These are phyloP conservation scores for Thelaira solivaga DNA, from an alignment of 2,888 invertebrate species.

Conservation along the genomic window DNA sequence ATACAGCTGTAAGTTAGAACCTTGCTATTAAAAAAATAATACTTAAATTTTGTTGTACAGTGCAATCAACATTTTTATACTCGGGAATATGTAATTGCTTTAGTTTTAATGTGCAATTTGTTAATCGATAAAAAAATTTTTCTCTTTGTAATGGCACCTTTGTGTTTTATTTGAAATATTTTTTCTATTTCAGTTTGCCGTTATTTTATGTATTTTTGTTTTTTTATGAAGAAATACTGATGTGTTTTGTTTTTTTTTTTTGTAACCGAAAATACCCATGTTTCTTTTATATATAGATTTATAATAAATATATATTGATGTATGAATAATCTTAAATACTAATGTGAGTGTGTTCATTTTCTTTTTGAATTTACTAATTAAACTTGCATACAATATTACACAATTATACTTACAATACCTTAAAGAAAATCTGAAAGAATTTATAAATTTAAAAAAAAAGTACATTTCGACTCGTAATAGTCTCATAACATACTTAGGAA, in stretches of 20 bases:
- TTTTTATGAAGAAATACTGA: too few relatives aligned
- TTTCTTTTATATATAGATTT: too few relatives aligned
- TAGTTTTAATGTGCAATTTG: background rate
- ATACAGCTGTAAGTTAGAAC: too few relatives aligned
- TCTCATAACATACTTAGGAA: too few relatives aligned
- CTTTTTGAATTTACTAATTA: background rate
- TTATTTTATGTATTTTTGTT: too few relatives aligned
- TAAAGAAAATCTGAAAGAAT: background rate
- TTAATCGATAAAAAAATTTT: background rate
- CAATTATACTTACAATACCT: conserved; percentile 17
- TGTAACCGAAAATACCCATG: too few relatives aligned
- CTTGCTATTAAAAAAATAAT: too few relatives aligned
- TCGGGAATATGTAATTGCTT: background rate
- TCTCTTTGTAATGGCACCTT: background rate
- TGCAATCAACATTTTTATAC: background rate
- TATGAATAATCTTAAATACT: background rate
- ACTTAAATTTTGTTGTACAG: too few relatives aligned
- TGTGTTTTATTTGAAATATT: background rate
- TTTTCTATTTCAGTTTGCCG: background rate
- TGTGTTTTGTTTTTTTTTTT: too few relatives aligned
- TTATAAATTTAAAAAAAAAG: too few relatives aligned
- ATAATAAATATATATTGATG: background rate
- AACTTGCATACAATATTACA: conserved; percentile 34
- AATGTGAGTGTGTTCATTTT: background rate
- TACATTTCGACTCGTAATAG: too few relatives aligned